Evolutionary conservation across 2,797 vertebrate species (phyloP).

Genomic region (Cyclopterus lumpus): DNA sequence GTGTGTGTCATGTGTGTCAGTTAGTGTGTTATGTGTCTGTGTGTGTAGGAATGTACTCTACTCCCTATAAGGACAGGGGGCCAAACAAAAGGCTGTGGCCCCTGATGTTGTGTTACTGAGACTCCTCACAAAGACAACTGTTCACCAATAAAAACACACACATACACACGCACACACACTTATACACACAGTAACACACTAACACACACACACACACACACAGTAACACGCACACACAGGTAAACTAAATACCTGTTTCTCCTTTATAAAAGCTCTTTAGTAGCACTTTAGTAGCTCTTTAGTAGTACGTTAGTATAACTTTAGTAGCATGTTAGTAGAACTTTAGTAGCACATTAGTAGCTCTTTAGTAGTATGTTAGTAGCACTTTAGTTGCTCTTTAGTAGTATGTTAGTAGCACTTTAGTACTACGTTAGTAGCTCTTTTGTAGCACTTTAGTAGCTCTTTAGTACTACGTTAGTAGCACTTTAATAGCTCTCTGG

Average conservation of each 20-base stretch:
- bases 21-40: constrained; percentile 10
- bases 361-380: too few relatives aligned
- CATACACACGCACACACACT: neutral
- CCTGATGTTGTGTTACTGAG: constrained; percentile 59
- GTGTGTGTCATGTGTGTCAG: constrained; percentile 9
- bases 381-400: too few relatives aligned
- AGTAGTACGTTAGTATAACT: too few relatives aligned
- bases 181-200: neutral
- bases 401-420: too few relatives aligned
- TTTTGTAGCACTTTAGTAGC: too few relatives aligned
- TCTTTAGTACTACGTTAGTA: too few relatives aligned
- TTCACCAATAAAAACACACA: constrained; percentile 69
- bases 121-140: constrained; percentile 63
- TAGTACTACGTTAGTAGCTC: too few relatives aligned
- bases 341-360: too few relatives aligned
- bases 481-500: too few relatives aligned
- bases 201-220: neutral
- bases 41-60: constrained; percentile 72
- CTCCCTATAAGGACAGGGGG: constrained; percentile 45
- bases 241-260: neutral
- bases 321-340: too few relatives aligned
- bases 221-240: neutral
- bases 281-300: too few relatives aligned
- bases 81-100: constrained; percentile 62
- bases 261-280: too few relatives aligned